Evolutionary conservation across 2,113 vertebrate species (phyloP).

Genomic region (Neoarius graeffei): DNA sequence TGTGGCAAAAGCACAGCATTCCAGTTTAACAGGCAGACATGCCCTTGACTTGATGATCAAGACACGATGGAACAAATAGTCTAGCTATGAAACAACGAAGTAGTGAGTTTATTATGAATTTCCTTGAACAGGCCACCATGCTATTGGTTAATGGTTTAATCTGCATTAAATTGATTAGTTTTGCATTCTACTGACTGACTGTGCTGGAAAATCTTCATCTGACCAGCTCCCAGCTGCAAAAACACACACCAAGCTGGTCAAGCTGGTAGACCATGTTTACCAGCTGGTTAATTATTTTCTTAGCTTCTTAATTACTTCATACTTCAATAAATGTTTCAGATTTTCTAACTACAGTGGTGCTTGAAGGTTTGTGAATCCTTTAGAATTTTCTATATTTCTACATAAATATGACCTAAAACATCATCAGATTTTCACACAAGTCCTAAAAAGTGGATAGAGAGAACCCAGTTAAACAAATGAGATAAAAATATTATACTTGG

Average conservation of each 20-base stretch:
- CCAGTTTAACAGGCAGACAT: constrained; percentile 48
- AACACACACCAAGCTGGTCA: neutral
- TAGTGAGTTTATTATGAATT: neutral
- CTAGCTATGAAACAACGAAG: neutral
- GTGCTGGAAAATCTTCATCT: neutral
- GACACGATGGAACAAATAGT: constrained; percentile 45
- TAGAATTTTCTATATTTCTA: too few relatives aligned
- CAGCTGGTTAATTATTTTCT: neutral
- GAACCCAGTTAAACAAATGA: too few relatives aligned
- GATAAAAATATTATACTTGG: too few relatives aligned
- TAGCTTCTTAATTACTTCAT: neutral
- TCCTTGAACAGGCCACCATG: too few relatives aligned
- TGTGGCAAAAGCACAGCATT: constrained; percentile 53
- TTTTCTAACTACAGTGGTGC: neutral
- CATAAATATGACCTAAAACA: too few relatives aligned
- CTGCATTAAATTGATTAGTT: neutral
- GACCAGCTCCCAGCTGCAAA: neutral
- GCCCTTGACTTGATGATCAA: constrained; percentile 21
- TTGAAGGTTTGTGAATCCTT: too few relatives aligned
- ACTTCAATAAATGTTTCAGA: neutral
- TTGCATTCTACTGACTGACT: neutral
- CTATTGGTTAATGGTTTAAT: neutral
- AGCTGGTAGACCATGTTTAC: constrained; percentile 1
- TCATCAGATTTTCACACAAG: too few relatives aligned
- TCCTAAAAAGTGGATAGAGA: too few relatives aligned